phyloP scores from a whole-genome alignment of 2,797 vertebrate genomes.

The Tenualosa thibaudeaui region DNA sequence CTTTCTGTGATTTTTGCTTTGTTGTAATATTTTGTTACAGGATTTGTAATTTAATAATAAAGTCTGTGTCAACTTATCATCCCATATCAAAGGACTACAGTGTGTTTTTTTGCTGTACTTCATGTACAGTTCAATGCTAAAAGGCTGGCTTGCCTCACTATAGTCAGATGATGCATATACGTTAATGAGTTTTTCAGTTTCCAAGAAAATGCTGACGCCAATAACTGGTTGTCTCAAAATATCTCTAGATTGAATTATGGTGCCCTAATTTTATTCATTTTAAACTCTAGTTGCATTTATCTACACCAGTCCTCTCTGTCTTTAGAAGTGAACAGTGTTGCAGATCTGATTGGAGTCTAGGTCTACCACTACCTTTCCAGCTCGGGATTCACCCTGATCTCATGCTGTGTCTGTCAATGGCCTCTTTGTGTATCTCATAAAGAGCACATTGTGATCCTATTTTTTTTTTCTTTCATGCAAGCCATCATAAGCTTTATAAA shows the following conservation, averaged over 20 bases:
- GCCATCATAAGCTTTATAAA: neutral
- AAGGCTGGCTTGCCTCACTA: no score
- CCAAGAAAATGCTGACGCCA: neutral
- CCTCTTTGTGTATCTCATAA: neutral
- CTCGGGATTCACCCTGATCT: constrained; percentile 13
- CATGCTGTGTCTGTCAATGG: neutral
- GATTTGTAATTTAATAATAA: constrained; percentile 75
- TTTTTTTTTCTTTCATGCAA: neutral
- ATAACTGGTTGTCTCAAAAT: neutral
- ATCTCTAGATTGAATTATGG: neutral
- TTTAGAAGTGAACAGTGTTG: neutral
- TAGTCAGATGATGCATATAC: neutral
- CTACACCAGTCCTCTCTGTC: neutral
- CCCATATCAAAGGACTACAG: constrained; percentile 42
- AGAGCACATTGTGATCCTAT: neutral
- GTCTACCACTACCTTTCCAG: neutral
- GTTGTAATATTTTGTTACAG: constrained; percentile 62
- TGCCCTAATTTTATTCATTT: neutral
- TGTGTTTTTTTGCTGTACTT: constrained; percentile 8
- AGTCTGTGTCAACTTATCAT: constrained; percentile 66
- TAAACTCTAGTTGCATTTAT: neutral
- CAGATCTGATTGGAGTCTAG: neutral
- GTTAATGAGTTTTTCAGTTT: neutral
- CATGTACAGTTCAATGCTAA: neutral
- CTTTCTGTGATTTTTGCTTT: constrained; percentile 59